phyloP scores from a whole-genome alignment of 2,113 vertebrate genomes.

The Larimichthys crocea region DNA sequence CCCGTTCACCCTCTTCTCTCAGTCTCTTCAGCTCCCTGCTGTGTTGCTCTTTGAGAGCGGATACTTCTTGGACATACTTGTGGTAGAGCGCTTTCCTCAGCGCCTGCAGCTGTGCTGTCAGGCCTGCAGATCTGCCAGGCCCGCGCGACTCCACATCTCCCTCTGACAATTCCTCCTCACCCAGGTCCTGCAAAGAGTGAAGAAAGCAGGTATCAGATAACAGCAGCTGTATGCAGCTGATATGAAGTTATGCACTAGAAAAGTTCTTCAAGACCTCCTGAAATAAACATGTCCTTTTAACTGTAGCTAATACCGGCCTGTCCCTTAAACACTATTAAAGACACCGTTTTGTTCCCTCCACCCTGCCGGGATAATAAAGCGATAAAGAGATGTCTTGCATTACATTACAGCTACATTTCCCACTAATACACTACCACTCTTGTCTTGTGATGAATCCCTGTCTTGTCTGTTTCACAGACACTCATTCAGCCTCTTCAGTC shows the following conservation, averaged over 20 bases:
- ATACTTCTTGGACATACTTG: conserved; percentile 80
- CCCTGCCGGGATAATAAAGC: conserved; percentile 15
- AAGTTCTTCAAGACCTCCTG: conserved; percentile 37
- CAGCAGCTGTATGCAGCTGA: background rate
- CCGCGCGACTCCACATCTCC: conserved; percentile 38
- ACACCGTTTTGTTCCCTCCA: conserved; percentile 41
- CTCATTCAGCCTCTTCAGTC: background rate
- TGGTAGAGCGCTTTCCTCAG: conserved; percentile 76
- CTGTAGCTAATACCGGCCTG: background rate
- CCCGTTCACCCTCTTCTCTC: conserved; percentile 44
- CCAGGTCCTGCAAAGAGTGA: conserved; percentile 43
- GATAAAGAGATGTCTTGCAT: conserved; percentile 44
- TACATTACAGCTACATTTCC: conserved; percentile 38
- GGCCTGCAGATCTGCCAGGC: conserved; percentile 50
- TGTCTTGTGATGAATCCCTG: conserved; percentile 54
- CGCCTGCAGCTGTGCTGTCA: conserved; percentile 78
- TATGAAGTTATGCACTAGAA: conserved; percentile 4
- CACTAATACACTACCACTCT: conserved; percentile 38
- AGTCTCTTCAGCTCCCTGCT: conserved; percentile 69
- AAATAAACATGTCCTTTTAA: conserved; percentile 36
- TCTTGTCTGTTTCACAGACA: conserved; percentile 33
- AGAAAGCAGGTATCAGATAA: background rate
- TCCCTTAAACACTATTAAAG: conserved; percentile 53
- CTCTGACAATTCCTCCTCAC: conserved; percentile 56
- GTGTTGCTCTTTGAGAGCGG: conserved; percentile 79